These are phyloP conservation scores for Illadopsis cleaveri DNA, from an alignment of 2,113 vertebrate species.

Conservation along the genomic window DNA sequence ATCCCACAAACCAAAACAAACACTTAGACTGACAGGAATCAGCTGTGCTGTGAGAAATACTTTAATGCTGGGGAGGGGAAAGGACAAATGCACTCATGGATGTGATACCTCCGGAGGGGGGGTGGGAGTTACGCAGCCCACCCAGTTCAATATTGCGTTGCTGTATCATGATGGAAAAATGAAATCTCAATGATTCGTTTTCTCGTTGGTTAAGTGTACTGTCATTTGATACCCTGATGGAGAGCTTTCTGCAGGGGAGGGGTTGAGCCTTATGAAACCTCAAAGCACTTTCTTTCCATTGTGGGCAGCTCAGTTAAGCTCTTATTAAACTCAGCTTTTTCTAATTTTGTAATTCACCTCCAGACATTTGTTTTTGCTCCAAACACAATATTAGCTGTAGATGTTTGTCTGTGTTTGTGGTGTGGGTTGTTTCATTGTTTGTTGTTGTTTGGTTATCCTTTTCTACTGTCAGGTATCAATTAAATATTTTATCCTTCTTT, in stretches of 20 bases:
- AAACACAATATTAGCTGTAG: conserved; percentile 17
- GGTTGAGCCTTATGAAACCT: conserved; percentile 16
- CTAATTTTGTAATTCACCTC: conserved; percentile 49
- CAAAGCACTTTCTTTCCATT: conserved; percentile 51
- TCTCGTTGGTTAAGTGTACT: conserved; percentile 1
- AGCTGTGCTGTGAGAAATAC: not conserved
- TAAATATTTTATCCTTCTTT: conserved; percentile 2
- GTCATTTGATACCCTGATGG: conserved; percentile 10
- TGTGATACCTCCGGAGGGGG: not conserved
- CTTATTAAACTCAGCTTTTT: conserved; percentile 34
- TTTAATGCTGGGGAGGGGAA: not conserved
- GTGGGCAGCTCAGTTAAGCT: not conserved
- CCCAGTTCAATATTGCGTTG: not conserved
- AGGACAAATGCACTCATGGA: not conserved
- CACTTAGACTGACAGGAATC: not conserved
- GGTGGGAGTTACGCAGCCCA: not conserved
- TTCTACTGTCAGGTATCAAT: not conserved
- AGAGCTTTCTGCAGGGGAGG: not conserved
- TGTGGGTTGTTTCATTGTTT: not conserved
- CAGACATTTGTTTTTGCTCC: conserved; percentile 48
- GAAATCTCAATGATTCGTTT: not conserved
- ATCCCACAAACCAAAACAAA: not conserved
- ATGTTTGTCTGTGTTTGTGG: conserved; percentile 30
- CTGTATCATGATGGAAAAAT: not conserved
- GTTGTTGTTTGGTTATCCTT: not conserved